phyloP scores from a whole-genome alignment of 2,888 invertebrate genomes.

The Lasioglossum pauxillum region DNA sequence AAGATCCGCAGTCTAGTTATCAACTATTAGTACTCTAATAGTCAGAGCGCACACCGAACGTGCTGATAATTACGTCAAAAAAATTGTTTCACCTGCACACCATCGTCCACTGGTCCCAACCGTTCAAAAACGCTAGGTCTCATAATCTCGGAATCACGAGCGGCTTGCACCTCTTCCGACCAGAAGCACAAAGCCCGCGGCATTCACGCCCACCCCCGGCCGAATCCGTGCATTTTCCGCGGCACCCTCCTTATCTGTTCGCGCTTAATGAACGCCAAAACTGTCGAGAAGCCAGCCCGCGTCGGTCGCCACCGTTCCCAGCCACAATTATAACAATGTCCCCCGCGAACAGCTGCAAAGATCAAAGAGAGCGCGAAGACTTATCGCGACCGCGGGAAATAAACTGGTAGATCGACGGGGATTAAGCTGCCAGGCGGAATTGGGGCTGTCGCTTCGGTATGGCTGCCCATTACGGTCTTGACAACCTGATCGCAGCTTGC shows the following conservation, averaged over 20 bases:
- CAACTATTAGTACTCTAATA: no score
- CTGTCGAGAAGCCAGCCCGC: slow-evolving; percentile 63
- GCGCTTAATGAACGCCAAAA: slow-evolving; percentile 68
- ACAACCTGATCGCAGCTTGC: slow-evolving; percentile 12
- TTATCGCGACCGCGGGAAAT: slow-evolving; percentile 60
- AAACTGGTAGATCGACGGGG: slow-evolving; percentile 63
- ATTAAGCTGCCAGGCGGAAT: slow-evolving; percentile 56
- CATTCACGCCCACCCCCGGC: slow-evolving; percentile 7
- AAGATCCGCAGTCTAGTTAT: no score
- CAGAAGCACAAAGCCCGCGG: not conserved
- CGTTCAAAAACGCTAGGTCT: not conserved
- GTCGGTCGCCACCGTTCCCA: slow-evolving; percentile 43
- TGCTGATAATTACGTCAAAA: not conserved
- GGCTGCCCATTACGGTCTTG: slow-evolving; percentile 42
- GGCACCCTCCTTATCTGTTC: slow-evolving; percentile 55
- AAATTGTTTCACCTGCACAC: not conserved
- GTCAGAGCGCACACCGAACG: not conserved
- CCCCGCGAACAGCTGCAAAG: slow-evolving; percentile 35
- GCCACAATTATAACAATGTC: slow-evolving; percentile 64
- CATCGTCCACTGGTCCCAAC: not conserved
- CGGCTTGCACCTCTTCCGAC: not conserved
- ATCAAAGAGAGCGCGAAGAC: slow-evolving; percentile 69
- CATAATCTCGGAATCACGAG: not conserved
- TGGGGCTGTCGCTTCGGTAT: slow-evolving; percentile 38
- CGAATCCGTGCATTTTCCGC: slow-evolving; percentile 44